Evolutionary conservation across 2,888 invertebrate genomes (phyloP).

Genomic region (Hemicrepidius hirtus): DNA sequence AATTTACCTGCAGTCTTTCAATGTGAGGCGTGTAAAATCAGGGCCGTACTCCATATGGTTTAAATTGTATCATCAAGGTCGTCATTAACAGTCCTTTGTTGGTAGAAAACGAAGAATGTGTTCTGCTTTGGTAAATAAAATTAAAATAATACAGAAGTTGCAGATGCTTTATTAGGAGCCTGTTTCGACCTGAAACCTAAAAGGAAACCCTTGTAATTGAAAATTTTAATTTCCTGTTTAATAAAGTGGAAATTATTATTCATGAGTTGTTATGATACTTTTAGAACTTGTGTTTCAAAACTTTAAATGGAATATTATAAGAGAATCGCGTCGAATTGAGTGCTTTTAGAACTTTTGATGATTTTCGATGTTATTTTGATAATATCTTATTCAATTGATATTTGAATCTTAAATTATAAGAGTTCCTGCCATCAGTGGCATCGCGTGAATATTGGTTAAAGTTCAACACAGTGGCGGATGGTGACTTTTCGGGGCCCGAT

Average conservation of each 20-base stretch:
- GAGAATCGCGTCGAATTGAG: neutral
- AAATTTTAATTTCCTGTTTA: constrained; percentile 25
- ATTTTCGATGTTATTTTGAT: too few relatives aligned
- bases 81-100: constrained; percentile 8
- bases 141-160: neutral
- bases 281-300: constrained; percentile 11
- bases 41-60: constrained; percentile 21
- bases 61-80: constrained; percentile 10
- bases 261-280: constrained; percentile 24
- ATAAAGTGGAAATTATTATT: constrained; percentile 28
- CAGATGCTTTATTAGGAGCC: neutral
- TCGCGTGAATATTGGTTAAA: too few relatives aligned
- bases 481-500: too few relatives aligned
- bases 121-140: neutral
- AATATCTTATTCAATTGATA: too few relatives aligned
- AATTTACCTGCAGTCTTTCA: neutral
- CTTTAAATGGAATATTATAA: constrained; percentile 7
- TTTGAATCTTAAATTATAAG: too few relatives aligned
- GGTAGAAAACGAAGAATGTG: neutral
- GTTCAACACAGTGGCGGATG: too few relatives aligned
- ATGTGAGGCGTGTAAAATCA: constrained; percentile 5
- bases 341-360: too few relatives aligned
- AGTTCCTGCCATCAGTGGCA: too few relatives aligned
- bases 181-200: neutral
- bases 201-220: constrained; percentile 19